Percentiles rank a stretch among this genome's conserved stretches.
phyloP scores from a whole-genome alignment of 64 coral and sea anemone genomes.

The Pocillopora verrucosa region DNA sequence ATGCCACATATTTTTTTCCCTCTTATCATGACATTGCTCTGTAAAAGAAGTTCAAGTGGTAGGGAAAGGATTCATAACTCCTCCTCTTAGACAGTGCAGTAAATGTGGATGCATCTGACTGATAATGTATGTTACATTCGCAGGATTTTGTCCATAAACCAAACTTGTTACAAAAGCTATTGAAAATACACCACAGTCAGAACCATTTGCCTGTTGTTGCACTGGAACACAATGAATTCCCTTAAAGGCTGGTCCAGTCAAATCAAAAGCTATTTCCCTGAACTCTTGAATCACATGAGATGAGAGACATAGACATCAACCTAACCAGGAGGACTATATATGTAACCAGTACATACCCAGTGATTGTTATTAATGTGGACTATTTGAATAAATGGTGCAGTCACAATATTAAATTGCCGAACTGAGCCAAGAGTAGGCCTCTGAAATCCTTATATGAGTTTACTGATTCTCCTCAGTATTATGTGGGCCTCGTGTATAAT shows the following conservation, averaged over 20 bases:
- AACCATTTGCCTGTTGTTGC: no score
- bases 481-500: not conserved
- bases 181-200: no score
- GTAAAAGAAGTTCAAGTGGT: conserved; percentile 36
- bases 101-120: conserved; percentile 31
- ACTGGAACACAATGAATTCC: no score
- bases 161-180: no score
- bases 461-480: no score
- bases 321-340: not conserved
- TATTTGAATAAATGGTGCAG: conserved; percentile 21
- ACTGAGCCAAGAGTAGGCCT: conserved; percentile 13
- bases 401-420: conserved; percentile 9
- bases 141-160: conserved; percentile 3
- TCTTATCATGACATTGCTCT: not conserved
- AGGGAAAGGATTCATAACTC: conserved; percentile 12
- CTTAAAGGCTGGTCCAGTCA: no score
- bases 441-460: not conserved
- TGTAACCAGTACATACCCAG: conserved; percentile 3
- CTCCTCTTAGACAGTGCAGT: not conserved
- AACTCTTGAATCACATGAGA: no score
- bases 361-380: not conserved
- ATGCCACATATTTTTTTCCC: not conserved
- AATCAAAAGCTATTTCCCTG: no score
- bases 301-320: conserved; percentile 25
- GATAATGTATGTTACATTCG: no score